These are phyloP conservation scores for Ostrea denselamellosa DNA, from an alignment of 1,140 invertebrate species.

Conservation along the genomic window DNA sequence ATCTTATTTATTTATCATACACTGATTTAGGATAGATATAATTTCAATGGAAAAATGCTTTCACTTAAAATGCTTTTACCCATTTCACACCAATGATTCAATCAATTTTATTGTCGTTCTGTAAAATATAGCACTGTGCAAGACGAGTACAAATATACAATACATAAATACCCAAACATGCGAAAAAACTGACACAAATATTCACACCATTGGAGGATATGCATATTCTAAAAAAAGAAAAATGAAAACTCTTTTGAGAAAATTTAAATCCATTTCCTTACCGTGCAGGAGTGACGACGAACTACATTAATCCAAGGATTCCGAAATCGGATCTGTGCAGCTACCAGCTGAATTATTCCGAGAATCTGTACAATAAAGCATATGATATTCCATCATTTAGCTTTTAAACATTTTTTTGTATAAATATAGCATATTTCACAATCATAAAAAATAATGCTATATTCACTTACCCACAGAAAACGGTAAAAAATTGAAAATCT, in stretches of 20 bases:
- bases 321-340: constrained; percentile 8
- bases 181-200: no score
- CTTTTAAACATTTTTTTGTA: not conserved
- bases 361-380: not conserved
- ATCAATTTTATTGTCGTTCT: no score
- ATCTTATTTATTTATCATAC: no score
- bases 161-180: no score
- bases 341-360: not conserved
- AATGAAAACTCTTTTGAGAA: not conserved
- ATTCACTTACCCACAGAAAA: not conserved
- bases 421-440: not conserved
- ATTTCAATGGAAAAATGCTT: no score
- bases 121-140: no score
- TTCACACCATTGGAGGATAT: no score
- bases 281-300: constrained; percentile 30
- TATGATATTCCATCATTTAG: not conserved
- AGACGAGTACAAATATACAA: no score
- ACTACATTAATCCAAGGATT: constrained; percentile 42
- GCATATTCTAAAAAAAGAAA: not conserved
- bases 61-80: no score
- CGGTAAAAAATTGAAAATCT: not conserved
- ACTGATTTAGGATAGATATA: no score
- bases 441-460: not conserved
- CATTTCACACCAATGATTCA: no score
- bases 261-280: not conserved